phyloP scores from a whole-genome alignment of 1,140 invertebrate species.

The Mylabris phalerata region DNA sequence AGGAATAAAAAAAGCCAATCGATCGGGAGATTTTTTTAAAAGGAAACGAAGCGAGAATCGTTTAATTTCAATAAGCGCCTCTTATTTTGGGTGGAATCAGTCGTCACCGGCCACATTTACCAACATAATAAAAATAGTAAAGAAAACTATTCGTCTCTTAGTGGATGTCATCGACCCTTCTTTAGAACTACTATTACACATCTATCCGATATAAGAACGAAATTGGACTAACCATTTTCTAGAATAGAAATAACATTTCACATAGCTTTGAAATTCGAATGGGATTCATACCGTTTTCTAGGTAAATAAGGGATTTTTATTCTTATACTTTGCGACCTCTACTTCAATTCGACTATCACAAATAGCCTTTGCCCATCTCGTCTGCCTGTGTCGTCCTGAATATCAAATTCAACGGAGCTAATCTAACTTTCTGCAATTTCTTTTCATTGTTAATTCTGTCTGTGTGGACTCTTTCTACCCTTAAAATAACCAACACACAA shows the following conservation, averaged over 20 bases:
- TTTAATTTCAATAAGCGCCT: no score
- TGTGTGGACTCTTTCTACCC: neutral
- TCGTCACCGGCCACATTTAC: neutral
- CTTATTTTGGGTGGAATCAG: no score
- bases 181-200: no score
- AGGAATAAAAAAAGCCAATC: no score
- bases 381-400: constrained; percentile 3
- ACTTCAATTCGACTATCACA: neutral
- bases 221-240: no score
- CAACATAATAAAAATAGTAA: neutral
- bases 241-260: neutral
- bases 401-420: constrained; percentile 11
- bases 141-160: neutral
- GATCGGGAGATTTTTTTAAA: no score
- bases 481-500: no score
- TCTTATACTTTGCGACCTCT: constrained; percentile 9
- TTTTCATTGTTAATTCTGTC: constrained; percentile 19
- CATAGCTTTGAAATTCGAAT: constrained; percentile 4
- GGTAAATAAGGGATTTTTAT: constrained; percentile 12
- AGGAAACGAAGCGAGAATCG: no score
- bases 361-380: constrained; percentile 6
- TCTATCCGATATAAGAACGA: no score
- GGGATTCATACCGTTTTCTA: constrained; percentile 4
- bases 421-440: constrained; percentile 16
- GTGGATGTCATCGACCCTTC: no score